Evolutionary conservation across 53 echinoderm and acorn worm species (phyloP).

Genomic region (Echinarachnius parma): DNA sequence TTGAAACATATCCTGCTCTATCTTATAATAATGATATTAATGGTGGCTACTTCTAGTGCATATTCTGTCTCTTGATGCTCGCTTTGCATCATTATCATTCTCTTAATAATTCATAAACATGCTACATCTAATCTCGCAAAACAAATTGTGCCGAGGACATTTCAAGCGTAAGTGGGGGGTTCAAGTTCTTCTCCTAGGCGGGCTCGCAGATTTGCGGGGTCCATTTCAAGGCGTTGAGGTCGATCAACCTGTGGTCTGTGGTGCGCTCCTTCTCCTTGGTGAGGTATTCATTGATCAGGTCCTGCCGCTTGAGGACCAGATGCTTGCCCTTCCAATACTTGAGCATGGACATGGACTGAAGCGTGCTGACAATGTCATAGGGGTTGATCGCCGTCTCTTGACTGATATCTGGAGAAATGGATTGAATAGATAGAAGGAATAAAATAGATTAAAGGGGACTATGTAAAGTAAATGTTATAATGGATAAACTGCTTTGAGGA

Average conservation of each 20-base stretch:
- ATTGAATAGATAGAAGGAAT: not conserved
- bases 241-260: conserved; percentile 58
- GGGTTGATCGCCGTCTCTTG: conserved; percentile 99
- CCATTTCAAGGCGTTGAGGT: conserved; percentile 78
- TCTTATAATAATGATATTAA: too few species aligned
- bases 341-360: conserved; percentile 97
- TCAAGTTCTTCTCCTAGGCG: too few species aligned
- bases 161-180: too few species aligned
- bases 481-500: too few species aligned
- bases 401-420: conserved; percentile 74
- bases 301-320: conserved; percentile 97
- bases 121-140: too few species aligned
- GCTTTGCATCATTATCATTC: too few species aligned
- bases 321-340: conserved; percentile 99
- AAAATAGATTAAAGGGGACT: not conserved
- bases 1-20: too few species aligned
- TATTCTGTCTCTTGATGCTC: too few species aligned
- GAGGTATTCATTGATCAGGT: conserved; percentile 85
- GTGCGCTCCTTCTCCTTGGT: conserved; percentile 50
- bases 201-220: conserved; percentile 83
- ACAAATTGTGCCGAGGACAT: too few species aligned
- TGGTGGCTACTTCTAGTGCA: too few species aligned
- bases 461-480: too few species aligned
- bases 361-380: conserved; percentile 97
- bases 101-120: too few species aligned